Percentiles rank a stretch among this genome's conserved stretches.
Conservation (phyloP, 2,888 invertebrate genomes). For the Chloroclystis v-ata region DNA sequence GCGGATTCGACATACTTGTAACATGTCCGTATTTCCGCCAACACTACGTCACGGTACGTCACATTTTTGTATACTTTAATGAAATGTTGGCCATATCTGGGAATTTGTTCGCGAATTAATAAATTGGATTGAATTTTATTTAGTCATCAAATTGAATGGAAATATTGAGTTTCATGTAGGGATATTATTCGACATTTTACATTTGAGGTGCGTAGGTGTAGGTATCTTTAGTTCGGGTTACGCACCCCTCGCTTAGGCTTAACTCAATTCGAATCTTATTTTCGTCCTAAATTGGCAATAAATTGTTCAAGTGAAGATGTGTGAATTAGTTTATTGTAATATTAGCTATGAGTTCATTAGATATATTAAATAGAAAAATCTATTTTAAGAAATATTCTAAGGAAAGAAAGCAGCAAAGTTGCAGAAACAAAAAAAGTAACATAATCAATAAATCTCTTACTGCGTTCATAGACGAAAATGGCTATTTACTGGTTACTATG, state of each 20-base stretch:
- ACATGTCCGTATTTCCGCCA: conserved; percentile 49
- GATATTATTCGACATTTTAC: conserved; percentile 23
- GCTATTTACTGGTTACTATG: conserved; percentile 12
- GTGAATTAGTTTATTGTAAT: conserved; percentile 10
- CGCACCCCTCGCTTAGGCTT: conserved; percentile 27
- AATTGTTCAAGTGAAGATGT: conserved; percentile 36
- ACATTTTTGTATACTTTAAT: conserved; percentile 70
- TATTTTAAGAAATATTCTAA: no score
- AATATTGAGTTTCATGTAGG: conserved; percentile 22
- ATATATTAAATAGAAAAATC: no score
- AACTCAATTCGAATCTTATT: conserved; percentile 33
- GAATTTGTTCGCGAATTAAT: conserved; percentile 60
- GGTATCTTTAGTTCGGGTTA: conserved; percentile 27
- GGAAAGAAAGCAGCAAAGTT: neutral
- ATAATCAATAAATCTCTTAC: neutral
- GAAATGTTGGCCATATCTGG: conserved; percentile 68
- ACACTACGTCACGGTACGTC: conserved; percentile 55
- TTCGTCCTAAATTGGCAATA: conserved; percentile 37
- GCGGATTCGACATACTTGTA: conserved; percentile 31
- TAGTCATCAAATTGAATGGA: no score
- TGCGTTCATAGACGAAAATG: conserved; percentile 11
- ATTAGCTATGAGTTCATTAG: conserved; percentile 23
- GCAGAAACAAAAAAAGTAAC: neutral
- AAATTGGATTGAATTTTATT: no score
- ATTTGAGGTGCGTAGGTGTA: conserved; percentile 24